Conservation (phyloP, 1,140 invertebrate genomes). For the Schlechtendalia chinensis region DNA sequence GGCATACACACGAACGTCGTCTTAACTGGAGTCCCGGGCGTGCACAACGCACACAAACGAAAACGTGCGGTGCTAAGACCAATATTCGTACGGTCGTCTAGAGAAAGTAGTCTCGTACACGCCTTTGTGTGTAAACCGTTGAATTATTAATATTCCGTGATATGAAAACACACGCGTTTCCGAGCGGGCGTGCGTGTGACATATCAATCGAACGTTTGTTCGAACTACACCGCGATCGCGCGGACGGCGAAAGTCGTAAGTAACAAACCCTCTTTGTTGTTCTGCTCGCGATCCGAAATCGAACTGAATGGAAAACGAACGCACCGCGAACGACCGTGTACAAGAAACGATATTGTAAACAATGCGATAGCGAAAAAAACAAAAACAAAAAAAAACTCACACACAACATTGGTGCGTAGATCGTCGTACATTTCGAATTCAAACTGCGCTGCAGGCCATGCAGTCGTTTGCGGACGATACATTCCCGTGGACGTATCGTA, state of each 20-base stretch:
- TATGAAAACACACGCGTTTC: constrained; percentile 3
- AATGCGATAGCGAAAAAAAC: too few relatives aligned
- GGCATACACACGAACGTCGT: not conserved
- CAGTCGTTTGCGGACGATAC: too few relatives aligned
- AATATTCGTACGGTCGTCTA: constrained; percentile 6
- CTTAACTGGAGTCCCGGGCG: not conserved
- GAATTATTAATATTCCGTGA: constrained; percentile 45
- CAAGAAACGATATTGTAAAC: too few relatives aligned
- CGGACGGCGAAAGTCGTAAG: not conserved
- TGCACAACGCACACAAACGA: not conserved
- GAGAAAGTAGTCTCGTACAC: constrained; percentile 7
- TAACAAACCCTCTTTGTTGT: not conserved
- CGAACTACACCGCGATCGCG: not conserved
- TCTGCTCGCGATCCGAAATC: constrained; percentile 1
- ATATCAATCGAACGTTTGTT: constrained; percentile 35
- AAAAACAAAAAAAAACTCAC: too few relatives aligned
- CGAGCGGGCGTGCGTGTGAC: not conserved
- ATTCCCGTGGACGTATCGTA: too few relatives aligned
- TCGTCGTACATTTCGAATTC: too few relatives aligned
- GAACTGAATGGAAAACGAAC: not conserved
- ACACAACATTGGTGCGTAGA: too few relatives aligned
- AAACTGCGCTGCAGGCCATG: too few relatives aligned
- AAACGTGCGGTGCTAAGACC: not conserved
- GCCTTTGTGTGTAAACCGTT: constrained; percentile 17
- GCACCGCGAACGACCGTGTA: too few relatives aligned